Evolutionary conservation across 2,888 invertebrate species (phyloP).

Genomic region (Chironomus riparius): DNA sequence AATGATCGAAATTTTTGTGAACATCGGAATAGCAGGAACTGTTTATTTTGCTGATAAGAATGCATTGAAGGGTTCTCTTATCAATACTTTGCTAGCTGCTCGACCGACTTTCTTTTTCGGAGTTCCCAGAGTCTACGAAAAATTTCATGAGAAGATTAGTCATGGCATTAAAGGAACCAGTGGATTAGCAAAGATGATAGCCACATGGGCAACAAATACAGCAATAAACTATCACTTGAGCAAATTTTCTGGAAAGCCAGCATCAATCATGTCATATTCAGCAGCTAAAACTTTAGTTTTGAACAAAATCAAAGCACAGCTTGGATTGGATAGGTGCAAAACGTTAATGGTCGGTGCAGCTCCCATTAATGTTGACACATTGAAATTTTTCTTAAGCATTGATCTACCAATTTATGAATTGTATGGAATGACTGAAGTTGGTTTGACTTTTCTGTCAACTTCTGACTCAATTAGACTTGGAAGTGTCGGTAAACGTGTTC

Average conservation of each 20-base stretch:
- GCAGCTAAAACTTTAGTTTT: background rate
- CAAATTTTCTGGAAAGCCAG: background rate
- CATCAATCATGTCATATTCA: background rate
- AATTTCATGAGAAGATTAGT: slow-evolving; percentile 80
- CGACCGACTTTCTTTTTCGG: slow-evolving; percentile 78
- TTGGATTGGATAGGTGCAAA: background rate
- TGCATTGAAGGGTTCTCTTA: slow-evolving; percentile 73
- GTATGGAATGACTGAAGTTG: background rate
- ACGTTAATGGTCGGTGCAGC: background rate
- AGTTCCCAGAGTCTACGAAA: slow-evolving; percentile 89
- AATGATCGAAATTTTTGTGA: slow-evolving; percentile 66
- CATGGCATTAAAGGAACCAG: slow-evolving; percentile 61
- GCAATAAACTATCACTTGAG: slow-evolving; percentile 50
- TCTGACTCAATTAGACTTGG: background rate
- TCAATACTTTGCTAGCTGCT: slow-evolving; percentile 65
- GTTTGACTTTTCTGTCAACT: background rate
- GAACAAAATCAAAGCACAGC: background rate
- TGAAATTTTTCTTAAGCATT: background rate
- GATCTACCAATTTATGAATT: background rate
- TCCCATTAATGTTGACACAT: background rate
- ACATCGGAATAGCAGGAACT: slow-evolving; percentile 54
- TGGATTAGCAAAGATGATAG: slow-evolving; percentile 60
- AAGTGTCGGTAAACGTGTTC: background rate
- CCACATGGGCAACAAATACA: slow-evolving; percentile 61
- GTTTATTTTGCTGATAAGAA: slow-evolving; percentile 82